Conservation (phyloP, 1,140 invertebrate species). For the Drosophila auraria region DNA sequence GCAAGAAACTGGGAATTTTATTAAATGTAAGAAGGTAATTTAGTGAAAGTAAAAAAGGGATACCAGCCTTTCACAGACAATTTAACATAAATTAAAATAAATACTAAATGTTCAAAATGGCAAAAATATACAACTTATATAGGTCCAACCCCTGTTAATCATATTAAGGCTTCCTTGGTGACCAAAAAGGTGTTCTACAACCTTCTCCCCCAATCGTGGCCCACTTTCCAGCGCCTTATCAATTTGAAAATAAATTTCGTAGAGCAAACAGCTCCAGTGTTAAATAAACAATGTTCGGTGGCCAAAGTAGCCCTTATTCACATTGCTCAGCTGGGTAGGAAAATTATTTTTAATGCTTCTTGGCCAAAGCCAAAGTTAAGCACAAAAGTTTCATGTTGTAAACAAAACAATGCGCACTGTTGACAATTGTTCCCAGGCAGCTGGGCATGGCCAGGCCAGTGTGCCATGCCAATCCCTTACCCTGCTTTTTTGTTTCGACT, state of each 20-base stretch:
- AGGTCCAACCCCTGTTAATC: background rate
- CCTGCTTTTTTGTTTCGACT: conserved; percentile 53
- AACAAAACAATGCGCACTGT: conserved; percentile 70
- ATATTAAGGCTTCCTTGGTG: background rate
- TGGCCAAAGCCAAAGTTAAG: conserved; percentile 59
- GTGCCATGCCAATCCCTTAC: background rate
- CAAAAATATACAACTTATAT: background rate
- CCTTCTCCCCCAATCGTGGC: background rate
- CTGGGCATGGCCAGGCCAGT: conserved; percentile 26
- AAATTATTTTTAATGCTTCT: conserved; percentile 67
- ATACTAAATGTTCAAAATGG: background rate
- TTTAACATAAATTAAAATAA: background rate
- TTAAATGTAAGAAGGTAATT: background rate
- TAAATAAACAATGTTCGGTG: conserved; percentile 27
- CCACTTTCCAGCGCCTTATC: background rate
- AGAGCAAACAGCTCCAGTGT: conserved; percentile 8
- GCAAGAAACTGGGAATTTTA: too few species aligned
- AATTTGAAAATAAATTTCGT: background rate
- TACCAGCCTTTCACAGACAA: too few species aligned
- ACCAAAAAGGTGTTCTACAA: background rate
- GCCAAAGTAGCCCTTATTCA: conserved; percentile 49
- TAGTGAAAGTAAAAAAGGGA: background rate
- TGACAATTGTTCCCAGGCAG: conserved; percentile 73
- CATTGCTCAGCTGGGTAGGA: conserved; percentile 51
- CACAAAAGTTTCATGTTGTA: conserved; percentile 67